Evolutionary conservation across 1,140 invertebrate species (phyloP), one percentile per base, ranked within the genome.

Genomic region (Hermatobates lingyangjiaoensis): DNA sequence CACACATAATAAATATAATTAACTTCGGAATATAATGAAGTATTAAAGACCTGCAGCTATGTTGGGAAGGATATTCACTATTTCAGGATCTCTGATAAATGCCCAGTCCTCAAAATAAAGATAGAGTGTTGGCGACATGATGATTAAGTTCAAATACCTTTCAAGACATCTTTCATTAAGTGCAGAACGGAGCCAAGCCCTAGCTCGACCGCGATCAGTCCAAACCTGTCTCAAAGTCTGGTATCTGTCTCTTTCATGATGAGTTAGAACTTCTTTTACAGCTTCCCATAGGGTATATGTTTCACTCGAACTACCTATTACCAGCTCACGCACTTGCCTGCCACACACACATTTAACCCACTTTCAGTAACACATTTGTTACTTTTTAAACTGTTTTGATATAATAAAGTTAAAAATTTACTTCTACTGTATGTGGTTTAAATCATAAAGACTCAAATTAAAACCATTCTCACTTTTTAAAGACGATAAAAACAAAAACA

Each of bases 121-220:
- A 40, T 30, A 38, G 12, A 58, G 38, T 20, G 27, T 24, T 20
- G 26, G 30, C 20, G 45, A 28, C 5, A n/a, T 21, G 7, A 53
- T 44, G 54, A 91, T 72, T 61, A 79, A 77, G 62, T 84, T 77
- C 57, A 90, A 72, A 67, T 81, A 87, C 62, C 87, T 75, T 67
- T 91, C 87, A 18, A 94, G 68, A 1, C 85, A 88, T 59, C 83
- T 73, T 66, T 94, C 90, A 72, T 93, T 93, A 10, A 93, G 68
- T 24, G 84, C 71, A 28, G 86, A 81, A 60, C 90, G 67, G 15
- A 93, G 69, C 81, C 89, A 94, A 18, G 88, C 85, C 65, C 84
- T 72, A 15, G 86, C 87, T 56, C 83, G 71, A 20, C 87, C 87
- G 51, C 75, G 71, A 66, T 89, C 85, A 20, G 83, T 87, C 57